Evolutionary conservation across 2,888 invertebrate species (phyloP), one percentile per base, ranked within the genome.

Genomic region (Micropterix aruncella): DNA sequence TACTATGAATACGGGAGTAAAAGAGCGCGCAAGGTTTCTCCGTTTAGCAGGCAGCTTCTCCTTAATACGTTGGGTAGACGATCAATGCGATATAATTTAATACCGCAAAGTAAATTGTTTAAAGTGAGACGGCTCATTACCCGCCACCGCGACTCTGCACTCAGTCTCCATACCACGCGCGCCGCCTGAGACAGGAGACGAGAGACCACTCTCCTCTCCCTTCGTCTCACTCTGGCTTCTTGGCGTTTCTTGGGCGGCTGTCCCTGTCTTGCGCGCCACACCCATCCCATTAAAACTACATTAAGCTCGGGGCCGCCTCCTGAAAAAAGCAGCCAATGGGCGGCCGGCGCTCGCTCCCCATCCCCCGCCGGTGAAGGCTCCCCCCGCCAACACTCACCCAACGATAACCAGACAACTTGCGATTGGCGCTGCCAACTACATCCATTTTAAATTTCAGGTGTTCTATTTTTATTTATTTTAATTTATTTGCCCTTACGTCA

Each of bases 241-340:
- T 27, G 38, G 9, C 9, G 9, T 14, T 4, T 38, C 38, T 16
- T 38, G n/a, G n/a, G n/a, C 4, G 15, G 4, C 38, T 14, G 38
- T 16, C 38, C n/a, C 38, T 16, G 38, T 16, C 38, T 12, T 15
- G 38, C 38, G 15, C 12, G 38, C 38, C 38, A 12, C 38, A 38
- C 38, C 38, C 38, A 38, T 14, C 5, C 38, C 38, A 38, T 38
- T 38, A 38, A 15, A 12, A 12, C n/a, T 38, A 38, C 38, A 38
- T 38, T 38, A 38, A 38, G 15, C 38, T 15, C 16, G 15, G 38
- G 9, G 38, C 5, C 38, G 38, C 38, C 38, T 14, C 12, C 12
- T 38, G 4, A 9, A 38, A 38, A 38, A 12, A 15, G 38, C 9
- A 7, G 15, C 9, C 38, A 7, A 38, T 9, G 5, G 9, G 38